phyloP scores from a whole-genome alignment of 2,888 invertebrate genomes.

The Clistopyga incitator region DNA sequence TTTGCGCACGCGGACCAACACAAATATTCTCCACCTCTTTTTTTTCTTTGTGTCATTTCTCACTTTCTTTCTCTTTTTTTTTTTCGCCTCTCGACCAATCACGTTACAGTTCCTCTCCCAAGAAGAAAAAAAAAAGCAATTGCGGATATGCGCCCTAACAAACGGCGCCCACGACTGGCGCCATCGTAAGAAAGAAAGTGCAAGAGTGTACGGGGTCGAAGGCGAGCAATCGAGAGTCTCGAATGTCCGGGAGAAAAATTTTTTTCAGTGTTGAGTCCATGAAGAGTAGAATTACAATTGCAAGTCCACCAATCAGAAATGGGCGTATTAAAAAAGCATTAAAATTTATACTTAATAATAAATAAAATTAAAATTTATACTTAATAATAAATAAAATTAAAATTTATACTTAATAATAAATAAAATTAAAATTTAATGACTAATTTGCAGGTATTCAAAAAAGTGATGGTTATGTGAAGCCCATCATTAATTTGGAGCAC shows the following conservation, averaged over 20 bases:
- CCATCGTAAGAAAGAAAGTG: constrained; percentile 70
- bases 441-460: too few species aligned
- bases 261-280: constrained; percentile 52
- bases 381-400: too few species aligned
- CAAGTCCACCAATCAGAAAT: not conserved
- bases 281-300: not conserved
- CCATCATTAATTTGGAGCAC: too few species aligned
- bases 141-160: constrained; percentile 62
- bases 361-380: too few species aligned
- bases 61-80: constrained; percentile 40
- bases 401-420: too few species aligned
- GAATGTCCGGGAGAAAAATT: constrained; percentile 65
- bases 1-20: constrained; percentile 70
- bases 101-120: constrained; percentile 31
- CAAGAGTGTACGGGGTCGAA: constrained; percentile 71
- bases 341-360: too few species aligned
- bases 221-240: constrained; percentile 60
- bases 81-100: constrained; percentile 46
- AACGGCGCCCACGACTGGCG: constrained; percentile 79
- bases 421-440: too few species aligned
- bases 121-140: constrained; percentile 49
- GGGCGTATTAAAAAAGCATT: too few species aligned
- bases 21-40: constrained; percentile 71
- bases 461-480: too few species aligned
- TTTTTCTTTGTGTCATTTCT: constrained; percentile 40